phyloP scores from a whole-genome alignment of 1,140 invertebrate genomes.

The Drosophila carrolli region DNA sequence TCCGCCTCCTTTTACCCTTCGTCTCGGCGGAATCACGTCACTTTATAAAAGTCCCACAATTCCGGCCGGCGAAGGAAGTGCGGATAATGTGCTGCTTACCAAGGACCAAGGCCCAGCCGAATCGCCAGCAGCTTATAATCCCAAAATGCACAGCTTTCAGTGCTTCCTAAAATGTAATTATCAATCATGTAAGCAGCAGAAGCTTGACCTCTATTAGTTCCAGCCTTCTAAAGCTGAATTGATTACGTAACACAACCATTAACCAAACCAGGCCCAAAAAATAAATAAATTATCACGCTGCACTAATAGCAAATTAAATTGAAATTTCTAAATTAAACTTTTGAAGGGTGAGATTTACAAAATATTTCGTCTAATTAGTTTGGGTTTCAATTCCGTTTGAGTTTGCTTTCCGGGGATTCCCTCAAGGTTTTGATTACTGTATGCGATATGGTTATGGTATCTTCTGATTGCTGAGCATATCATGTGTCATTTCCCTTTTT shows the following conservation, averaged over 20 bases:
- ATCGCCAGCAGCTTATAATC: conserved; percentile 38
- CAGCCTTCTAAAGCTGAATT: conserved; percentile 10
- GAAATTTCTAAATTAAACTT: conserved; percentile 33
- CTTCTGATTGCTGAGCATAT: conserved; percentile 31
- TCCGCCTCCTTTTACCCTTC: conserved; percentile 1
- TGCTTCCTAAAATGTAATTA: conserved; percentile 2
- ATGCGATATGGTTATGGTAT: neutral
- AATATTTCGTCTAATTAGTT: conserved; percentile 49
- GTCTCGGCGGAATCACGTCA: conserved; percentile 41
- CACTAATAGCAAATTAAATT: conserved; percentile 70
- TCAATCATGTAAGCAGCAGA: neutral
- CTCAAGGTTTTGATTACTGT: conserved; percentile 27
- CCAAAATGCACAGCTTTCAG: conserved; percentile 36
- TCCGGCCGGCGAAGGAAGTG: conserved; percentile 24
- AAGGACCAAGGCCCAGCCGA: neutral
- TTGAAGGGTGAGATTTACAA: conserved; percentile 3
- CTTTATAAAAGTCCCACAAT: conserved; percentile 56
- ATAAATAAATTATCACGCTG: conserved; percentile 66
- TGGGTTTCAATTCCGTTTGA: conserved; percentile 3
- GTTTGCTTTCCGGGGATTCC: neutral
- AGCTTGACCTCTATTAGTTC: neutral
- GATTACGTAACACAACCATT: conserved; percentile 50
- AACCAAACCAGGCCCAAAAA: conserved; percentile 13
- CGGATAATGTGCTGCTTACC: conserved; percentile 30
- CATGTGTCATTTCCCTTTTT: conserved; percentile 20